phyloP scores from a whole-genome alignment of 2,888 invertebrate species.

The Nemurella pictetii region DNA sequence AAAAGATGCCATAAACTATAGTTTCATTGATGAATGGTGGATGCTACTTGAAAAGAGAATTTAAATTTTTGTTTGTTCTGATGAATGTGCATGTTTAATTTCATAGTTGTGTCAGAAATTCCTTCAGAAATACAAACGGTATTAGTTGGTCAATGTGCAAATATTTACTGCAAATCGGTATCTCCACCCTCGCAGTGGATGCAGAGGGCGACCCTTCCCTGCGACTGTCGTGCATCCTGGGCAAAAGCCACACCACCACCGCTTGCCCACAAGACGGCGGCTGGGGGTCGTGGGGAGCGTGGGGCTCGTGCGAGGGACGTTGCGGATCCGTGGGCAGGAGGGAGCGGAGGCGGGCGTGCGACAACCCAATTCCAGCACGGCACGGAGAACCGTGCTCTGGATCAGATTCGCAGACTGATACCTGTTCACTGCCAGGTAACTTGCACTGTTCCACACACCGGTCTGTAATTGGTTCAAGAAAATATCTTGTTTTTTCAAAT shows the following conservation, averaged over 20 bases:
- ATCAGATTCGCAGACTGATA: conserved; percentile 51
- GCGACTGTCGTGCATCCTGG: conserved; percentile 55
- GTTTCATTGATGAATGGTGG: too few relatives aligned
- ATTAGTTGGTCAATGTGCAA: too few relatives aligned
- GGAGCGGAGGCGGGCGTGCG: conserved; percentile 53
- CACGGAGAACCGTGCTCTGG: conserved; percentile 56
- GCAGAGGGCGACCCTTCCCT: conserved; percentile 21
- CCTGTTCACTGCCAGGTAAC: conserved; percentile 51
- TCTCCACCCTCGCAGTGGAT: not conserved
- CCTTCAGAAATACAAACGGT: too few relatives aligned
- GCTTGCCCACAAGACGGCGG: conserved; percentile 57
- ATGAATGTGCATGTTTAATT: too few relatives aligned
- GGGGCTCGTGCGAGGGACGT: conserved; percentile 55
- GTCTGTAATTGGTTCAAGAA: too few relatives aligned
- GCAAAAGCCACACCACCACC: conserved; percentile 48
- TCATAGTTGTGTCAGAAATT: too few relatives aligned
- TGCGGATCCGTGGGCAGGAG: conserved; percentile 56
- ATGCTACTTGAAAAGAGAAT: too few relatives aligned
- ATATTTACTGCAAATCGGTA: too few relatives aligned
- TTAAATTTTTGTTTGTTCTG: too few relatives aligned
- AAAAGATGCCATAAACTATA: too few relatives aligned
- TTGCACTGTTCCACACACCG: too few relatives aligned
- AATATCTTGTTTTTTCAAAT: too few relatives aligned
- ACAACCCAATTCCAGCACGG: conserved; percentile 54
- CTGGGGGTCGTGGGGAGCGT: conserved; percentile 57